phyloP scores from a whole-genome alignment of 2,888 invertebrate genomes.

The Drepana falcataria region DNA sequence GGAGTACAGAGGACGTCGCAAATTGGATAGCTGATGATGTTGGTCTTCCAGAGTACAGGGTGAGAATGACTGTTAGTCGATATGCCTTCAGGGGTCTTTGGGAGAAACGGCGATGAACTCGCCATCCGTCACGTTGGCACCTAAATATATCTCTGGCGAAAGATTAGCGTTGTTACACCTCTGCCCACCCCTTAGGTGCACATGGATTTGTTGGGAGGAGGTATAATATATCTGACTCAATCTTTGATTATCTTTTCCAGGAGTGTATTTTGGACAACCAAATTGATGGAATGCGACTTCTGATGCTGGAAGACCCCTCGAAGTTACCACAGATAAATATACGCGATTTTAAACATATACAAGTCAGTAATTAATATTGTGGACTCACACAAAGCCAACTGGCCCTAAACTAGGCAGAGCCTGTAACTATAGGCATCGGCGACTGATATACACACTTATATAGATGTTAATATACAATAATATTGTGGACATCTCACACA shows the following conservation, averaged over 20 bases:
- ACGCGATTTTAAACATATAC: slow-evolving; percentile 61
- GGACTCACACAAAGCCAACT: background rate
- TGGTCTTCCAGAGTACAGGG: slow-evolving; percentile 73
- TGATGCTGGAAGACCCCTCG: slow-evolving; percentile 69
- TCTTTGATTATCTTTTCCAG: slow-evolving; percentile 27
- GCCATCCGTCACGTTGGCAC: too few relatives aligned
- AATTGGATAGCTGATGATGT: slow-evolving; percentile 63
- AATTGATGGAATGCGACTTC: slow-evolving; percentile 60
- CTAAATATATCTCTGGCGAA: too few relatives aligned
- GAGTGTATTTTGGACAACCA: slow-evolving; percentile 60
- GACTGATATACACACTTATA: too few relatives aligned
- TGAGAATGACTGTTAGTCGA: slow-evolving; percentile 20
- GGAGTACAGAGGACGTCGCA: slow-evolving; percentile 65
- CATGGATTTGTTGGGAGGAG: too few relatives aligned
- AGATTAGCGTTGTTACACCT: too few relatives aligned
- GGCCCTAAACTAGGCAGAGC: background rate
- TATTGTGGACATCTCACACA: too few relatives aligned
- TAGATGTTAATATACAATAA: too few relatives aligned
- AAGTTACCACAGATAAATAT: slow-evolving; percentile 67
- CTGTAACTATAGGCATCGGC: too few relatives aligned
- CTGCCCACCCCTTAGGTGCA: too few relatives aligned
- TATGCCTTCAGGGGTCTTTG: background rate
- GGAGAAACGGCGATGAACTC: too few relatives aligned
- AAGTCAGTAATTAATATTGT: slow-evolving; percentile 27
- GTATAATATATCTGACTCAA: too few relatives aligned